Evolutionary conservation across 2,888 invertebrate species (phyloP).

Genomic region (Metalampra italica): DNA sequence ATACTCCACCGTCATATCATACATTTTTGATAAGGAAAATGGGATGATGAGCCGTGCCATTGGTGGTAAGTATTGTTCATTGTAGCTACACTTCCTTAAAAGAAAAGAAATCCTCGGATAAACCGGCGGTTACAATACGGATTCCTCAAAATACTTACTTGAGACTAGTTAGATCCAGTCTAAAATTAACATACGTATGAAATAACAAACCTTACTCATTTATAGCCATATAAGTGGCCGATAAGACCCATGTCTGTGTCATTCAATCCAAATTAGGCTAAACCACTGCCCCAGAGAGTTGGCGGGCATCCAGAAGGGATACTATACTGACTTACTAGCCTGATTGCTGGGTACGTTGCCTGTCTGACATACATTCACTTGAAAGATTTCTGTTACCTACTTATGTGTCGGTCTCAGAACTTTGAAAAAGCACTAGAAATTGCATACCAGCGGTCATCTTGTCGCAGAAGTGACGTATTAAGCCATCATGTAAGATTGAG

Average conservation of each 20-base stretch:
- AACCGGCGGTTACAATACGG: too few species aligned
- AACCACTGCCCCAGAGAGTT: neutral
- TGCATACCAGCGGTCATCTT: too few species aligned
- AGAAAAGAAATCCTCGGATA: too few species aligned
- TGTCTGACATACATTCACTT: neutral
- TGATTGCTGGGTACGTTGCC: neutral
- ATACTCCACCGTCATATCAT: neutral
- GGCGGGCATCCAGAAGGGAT: neutral
- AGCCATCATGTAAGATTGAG: too few species aligned
- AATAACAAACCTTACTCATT: neutral
- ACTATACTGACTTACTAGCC: neutral
- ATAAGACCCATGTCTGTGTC: constrained; percentile 2
- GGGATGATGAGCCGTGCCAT: too few species aligned
- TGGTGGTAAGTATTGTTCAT: too few species aligned
- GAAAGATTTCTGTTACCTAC: neutral
- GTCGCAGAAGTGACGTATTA: too few species aligned
- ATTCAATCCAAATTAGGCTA: constrained; percentile 9
- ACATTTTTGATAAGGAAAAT: too few species aligned
- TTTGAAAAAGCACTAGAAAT: too few species aligned
- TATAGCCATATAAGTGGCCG: neutral
- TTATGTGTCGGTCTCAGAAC: neutral
- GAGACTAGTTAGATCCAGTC: neutral
- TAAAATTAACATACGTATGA: neutral
- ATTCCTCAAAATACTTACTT: too few species aligned
- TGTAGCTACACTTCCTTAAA: too few species aligned